Base-by-base conservation (phyloP, 2,113 vertebrate genomes). In the Myotis brandtii region DNA sequence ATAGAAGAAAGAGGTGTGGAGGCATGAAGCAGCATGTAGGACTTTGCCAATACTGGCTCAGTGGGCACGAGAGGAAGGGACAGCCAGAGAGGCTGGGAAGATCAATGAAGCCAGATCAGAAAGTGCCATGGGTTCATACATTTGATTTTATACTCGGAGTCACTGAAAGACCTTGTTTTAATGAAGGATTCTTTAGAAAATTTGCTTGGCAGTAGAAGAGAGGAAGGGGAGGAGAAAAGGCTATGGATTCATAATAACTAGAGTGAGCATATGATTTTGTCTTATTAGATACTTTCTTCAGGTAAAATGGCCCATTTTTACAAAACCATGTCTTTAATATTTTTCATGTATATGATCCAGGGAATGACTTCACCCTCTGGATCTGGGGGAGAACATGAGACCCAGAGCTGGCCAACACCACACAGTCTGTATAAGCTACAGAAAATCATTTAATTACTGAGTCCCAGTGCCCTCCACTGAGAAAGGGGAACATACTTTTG, bases 41-140 rank as follows among this genome's bases (percentile, higher is more conserved):
- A 6, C 9, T 72, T 75, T 59, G 27, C 18, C 80, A 50, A 82
- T 6, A 7, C 4, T 17, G 13, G 25, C 62, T 62, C 23, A 64
- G 30, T 16, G 79, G 32, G 30, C 34, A 11, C 12, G 30, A 16
- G 7, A 32, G 27, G 12, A 3, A 88, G 21, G 17, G 27, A 86
- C 21, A 50, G 2, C 0, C 1, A 9, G 1, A 2, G 40, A 83
- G 79, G 12, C 25, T 73, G 4, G 27, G 13, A 37, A 32, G 13
- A 18, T 72, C 7, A 5, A 0, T 73, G 30, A 18, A 6, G 5
- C 14, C 50, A 75, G 5, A 32, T 46, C 3, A 43, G 43, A 86
- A 83, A 67, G 73, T 16, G 20, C 14, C 30, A 8, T 56, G 56
- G 30, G 8, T 43, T 75, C 83, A 54, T 27, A 59, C 17, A 37